Percentiles rank a stretch among this genome's conserved stretches.
phyloP scores from a whole-genome alignment of 2,888 invertebrate genomes.

The Neoaliturus tenellus region DNA sequence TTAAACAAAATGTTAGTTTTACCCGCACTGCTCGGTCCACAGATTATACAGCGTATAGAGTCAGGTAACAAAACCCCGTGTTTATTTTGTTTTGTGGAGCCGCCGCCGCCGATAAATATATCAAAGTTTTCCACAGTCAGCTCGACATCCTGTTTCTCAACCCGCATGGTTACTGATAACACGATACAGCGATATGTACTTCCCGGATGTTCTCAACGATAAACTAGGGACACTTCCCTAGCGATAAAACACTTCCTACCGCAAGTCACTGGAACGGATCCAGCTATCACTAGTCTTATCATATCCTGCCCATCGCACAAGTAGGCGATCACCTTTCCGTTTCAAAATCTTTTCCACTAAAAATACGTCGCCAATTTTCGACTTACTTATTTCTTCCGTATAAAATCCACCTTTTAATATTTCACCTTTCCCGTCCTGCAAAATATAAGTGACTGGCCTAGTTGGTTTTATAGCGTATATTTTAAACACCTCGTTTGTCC shows the following conservation, averaged over 20 bases:
- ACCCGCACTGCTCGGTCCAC: conserved; percentile 29
- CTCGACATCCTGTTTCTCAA: neutral
- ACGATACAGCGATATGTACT: no score
- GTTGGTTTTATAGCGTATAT: conserved; percentile 17
- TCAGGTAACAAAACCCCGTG: conserved; percentile 43
- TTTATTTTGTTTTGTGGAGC: no score
- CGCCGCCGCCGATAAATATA: no score
- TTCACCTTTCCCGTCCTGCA: conserved; percentile 31
- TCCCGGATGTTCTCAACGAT: no score
- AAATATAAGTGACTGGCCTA: conserved; percentile 26
- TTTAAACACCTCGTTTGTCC: conserved; percentile 39
- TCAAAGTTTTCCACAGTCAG: no score
- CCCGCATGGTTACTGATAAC: no score
- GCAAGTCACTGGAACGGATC: conserved; percentile 39
- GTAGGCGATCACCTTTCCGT: conserved; percentile 42
- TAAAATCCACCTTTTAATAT: conserved; percentile 37
- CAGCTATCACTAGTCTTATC: conserved; percentile 41
- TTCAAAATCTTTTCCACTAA: conserved; percentile 45
- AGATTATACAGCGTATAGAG: conserved; percentile 34
- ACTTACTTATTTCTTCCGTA: neutral
- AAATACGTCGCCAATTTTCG: conserved; percentile 6
- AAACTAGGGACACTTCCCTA: no score
- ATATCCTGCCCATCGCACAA: conserved; percentile 50
- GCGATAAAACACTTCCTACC: neutral
- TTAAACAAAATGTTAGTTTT: conserved; percentile 54